These are phyloP conservation scores for Penaeus vannamei DNA, from an alignment of 1,140 invertebrate species.

Conservation along the genomic window DNA sequence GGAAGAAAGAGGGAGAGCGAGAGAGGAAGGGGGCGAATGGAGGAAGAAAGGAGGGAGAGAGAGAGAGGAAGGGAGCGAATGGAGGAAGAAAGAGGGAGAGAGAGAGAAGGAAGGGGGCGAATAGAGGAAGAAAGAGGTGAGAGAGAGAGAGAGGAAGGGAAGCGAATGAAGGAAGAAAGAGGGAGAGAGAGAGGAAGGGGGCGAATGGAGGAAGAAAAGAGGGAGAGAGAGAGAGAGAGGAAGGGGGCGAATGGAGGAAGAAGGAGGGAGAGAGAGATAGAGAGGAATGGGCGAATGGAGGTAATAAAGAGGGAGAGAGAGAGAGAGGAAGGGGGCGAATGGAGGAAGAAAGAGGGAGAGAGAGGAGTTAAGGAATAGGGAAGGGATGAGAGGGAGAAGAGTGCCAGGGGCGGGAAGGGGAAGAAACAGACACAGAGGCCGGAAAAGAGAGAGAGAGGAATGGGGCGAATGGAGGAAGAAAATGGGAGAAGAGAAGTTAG, in stretches of 20 bases:
- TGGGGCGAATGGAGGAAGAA: background rate
- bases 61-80: conserved; percentile 4
- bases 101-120: background rate
- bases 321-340: background rate
- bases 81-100: background rate
- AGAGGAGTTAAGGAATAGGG: background rate
- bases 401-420: background rate
- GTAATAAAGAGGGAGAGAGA: background rate
- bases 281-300: background rate
- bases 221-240: background rate
- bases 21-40: background rate
- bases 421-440: background rate
- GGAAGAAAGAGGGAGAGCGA: background rate
- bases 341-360: background rate
- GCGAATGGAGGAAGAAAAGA: background rate
- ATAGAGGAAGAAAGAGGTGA: background rate
- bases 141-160: background rate
- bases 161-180: background rate
- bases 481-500: background rate
- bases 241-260: no score
- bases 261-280: background rate
- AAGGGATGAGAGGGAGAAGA: background rate
- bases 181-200: background rate
- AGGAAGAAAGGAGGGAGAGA: background rate
- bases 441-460: background rate